A percentile compares a stretch with the other conserved stretches of the same genome.
Evolutionary conservation across 2,113 vertebrate genomes (phyloP).

Genomic region (Crotalus viridis): DNA sequence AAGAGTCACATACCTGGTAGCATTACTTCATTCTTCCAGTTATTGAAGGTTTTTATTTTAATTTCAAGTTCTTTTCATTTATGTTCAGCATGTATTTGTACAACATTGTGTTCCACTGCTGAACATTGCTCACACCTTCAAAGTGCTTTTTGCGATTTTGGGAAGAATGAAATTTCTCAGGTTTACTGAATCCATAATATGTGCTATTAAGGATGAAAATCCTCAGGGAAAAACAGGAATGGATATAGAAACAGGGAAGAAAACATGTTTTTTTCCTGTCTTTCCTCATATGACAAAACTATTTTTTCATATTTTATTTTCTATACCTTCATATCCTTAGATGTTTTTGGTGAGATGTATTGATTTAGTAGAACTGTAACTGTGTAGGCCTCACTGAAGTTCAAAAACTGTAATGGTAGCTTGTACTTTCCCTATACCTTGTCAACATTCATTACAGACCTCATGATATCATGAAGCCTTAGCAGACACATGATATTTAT

Average conservation of each 20-base stretch:
- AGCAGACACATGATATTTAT: not conserved
- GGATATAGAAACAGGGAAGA: not conserved
- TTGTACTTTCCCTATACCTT: not conserved
- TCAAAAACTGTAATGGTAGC: no score
- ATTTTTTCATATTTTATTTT: not conserved
- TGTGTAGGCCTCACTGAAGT: not conserved
- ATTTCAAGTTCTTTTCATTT: not conserved
- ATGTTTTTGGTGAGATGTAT: not conserved
- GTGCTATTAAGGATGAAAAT: not conserved
- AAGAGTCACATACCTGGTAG: not conserved
- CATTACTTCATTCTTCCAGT: constrained; percentile 5
- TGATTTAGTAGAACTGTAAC: not conserved
- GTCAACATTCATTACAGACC: not conserved
- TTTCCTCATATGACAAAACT: not conserved
- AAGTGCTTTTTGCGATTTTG: not conserved
- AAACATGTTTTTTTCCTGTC: not conserved
- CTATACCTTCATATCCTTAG: not conserved
- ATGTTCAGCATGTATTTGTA: not conserved
- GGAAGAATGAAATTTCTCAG: not conserved
- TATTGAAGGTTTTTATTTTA: not conserved
- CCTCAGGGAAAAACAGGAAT: not conserved
- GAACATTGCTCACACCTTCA: not conserved
- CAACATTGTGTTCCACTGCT: not conserved
- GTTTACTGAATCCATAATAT: not conserved
- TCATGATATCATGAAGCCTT: not conserved